These are phyloP conservation scores for Hippasteria phrygiana DNA, from an alignment of 53 echinoderm and acorn worm genomes.

Conservation along the genomic window DNA sequence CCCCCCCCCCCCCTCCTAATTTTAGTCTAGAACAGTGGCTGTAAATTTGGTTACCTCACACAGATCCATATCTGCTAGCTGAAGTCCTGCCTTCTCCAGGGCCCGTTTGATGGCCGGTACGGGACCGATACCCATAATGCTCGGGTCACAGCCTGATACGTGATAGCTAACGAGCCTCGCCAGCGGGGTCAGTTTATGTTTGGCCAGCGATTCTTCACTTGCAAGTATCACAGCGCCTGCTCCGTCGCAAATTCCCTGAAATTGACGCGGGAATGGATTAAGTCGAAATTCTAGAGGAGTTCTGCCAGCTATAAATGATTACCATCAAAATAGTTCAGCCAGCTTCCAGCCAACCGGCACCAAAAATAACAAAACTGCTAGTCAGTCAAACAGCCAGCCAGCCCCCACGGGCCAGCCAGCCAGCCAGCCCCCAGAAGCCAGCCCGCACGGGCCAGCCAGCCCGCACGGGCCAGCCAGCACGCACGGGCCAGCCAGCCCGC, in stretches of 20 bases:
- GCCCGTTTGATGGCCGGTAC: constrained; percentile 85
- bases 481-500: too few relatives aligned
- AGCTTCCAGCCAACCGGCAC: too few relatives aligned
- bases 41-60: constrained; percentile 68
- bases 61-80: constrained; percentile 87
- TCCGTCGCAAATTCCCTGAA: constrained; percentile 96
- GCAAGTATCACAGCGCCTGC: constrained; percentile 92
- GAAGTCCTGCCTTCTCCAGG: constrained; percentile 81
- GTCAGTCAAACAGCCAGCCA: too few relatives aligned
- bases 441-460: too few relatives aligned
- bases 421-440: too few relatives aligned
- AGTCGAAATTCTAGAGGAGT: not conserved
- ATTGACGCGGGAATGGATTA: not conserved
- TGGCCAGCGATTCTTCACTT: constrained; percentile 89
- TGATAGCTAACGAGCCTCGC: constrained; percentile 94
- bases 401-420: too few relatives aligned
- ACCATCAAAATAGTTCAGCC: too few relatives aligned
- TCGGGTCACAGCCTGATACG: constrained; percentile 91
- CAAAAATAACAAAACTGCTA: too few relatives aligned
- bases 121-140: constrained; percentile 98
- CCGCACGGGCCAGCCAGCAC: too few relatives aligned
- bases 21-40: too few relatives aligned
- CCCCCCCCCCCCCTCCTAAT: too few relatives aligned
- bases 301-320: too few relatives aligned
- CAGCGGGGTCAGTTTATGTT: constrained; percentile 86